Evolutionary conservation across 2,888 invertebrate species (phyloP), one percentile per base, ranked within the genome.

Genomic region (Troglohyphantes excavatus): DNA sequence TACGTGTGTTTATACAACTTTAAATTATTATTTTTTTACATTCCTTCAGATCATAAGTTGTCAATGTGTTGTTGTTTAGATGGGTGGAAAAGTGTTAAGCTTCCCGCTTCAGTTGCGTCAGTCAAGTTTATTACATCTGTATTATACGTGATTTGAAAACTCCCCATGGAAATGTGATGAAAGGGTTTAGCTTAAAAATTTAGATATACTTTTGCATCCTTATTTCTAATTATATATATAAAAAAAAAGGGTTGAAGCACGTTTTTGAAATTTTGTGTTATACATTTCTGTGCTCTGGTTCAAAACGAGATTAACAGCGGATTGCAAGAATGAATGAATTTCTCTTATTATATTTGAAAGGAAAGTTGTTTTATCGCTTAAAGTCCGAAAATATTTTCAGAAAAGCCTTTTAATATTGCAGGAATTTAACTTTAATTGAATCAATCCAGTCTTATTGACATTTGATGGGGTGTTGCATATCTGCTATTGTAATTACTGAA

Each of bases 81-180:
- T 46, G 79, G 79, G 67, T 67, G 39, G 67, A 67, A 79, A 68
- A 43, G 43, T 46, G 26, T 75, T 59, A 53, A 75, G 67, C 43
- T 79, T 67, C 27, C 46, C 53, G 26, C 65, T 79, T 46, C 13
- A 29, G 53, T 53, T 79, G 46, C 46, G 43, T 79, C 23, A 67
- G 68, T 29, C 19, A 29, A 33, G n/a, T 23, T 53, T 26, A 27
- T 26, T 29, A 23, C 68, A 68, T 68, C 33, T 68, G 26, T 26
- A 33, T 17, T 68, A 33, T 26, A 17, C 17, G n/a, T 68, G 68
- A 68, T 33, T 68, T 27, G 9, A n/a, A 65, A 27, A 68, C 29
- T 29, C 26, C 17, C 0, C 63, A 46, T 46, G 6, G 29, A 68
- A 68, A 19, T 17, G 2, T 29, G n/a, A 29, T 33, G 17, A 68